Evolutionary conservation across 1,140 invertebrate genomes (phyloP).

Genomic region (Drosophila erecta): DNA sequence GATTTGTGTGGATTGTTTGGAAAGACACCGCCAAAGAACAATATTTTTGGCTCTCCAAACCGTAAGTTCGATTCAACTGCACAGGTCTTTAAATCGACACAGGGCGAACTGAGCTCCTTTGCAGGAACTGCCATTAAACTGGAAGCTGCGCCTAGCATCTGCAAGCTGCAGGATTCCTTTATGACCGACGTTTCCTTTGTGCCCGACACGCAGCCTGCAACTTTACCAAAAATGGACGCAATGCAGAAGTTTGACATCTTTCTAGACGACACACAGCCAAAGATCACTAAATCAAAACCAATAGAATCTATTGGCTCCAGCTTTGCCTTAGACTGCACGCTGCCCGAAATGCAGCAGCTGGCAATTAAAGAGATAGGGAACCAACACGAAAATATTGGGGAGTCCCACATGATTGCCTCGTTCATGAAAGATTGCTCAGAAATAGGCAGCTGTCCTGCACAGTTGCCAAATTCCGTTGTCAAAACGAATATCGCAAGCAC

Average conservation of each 20-base stretch:
- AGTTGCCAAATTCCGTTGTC: not conserved
- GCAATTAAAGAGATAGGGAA: not conserved
- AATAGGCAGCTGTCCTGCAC: constrained; percentile 34
- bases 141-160: not conserved
- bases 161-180: constrained; percentile 60
- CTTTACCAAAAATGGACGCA: not conserved
- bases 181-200: constrained; percentile 69
- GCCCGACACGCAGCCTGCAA: constrained; percentile 56
- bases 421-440: constrained; percentile 70
- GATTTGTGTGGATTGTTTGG: constrained; percentile 65
- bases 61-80: constrained; percentile 59
- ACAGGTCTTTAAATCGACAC: constrained; percentile 27
- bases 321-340: constrained; percentile 33
- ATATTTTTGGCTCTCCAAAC: constrained; percentile 46
- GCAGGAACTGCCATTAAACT: not conserved
- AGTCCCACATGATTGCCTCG: constrained; percentile 52
- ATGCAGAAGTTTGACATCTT: constrained; percentile 55
- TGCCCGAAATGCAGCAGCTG: constrained; percentile 39
- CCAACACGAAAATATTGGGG: constrained; percentile 16
- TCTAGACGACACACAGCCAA: constrained; percentile 56
- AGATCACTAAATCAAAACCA: not conserved
- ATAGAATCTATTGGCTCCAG: constrained; percentile 4
- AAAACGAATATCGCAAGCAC: not conserved
- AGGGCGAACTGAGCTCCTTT: not conserved
- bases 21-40: constrained; percentile 58